Evolutionary conservation across 2,888 invertebrate species (phyloP), one percentile per base, ranked within the genome.

Genomic region (Scaptomyza tumidula): DNA sequence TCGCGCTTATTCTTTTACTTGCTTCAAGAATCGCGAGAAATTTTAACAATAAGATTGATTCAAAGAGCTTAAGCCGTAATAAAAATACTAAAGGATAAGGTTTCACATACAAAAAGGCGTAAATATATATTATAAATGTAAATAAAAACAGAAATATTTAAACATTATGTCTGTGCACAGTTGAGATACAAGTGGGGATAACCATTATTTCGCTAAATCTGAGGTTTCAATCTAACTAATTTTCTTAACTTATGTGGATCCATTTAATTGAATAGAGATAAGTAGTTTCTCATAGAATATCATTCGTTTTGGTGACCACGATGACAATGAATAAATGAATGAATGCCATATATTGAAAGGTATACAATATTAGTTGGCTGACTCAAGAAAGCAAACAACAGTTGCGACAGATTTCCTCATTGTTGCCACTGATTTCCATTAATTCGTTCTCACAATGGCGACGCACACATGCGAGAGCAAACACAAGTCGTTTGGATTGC

Each of bases 141-240:
- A 63, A 44, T 39, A 41, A 16, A 46, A 49, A 45, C 29, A 3
- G 7, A 27, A 44, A 13, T 27, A 13, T 1, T 19, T 5, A 56
- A 50, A 14, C 6, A 11, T 37, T 45, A 53, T 19, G 52, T 59
- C 52, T 67, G 76, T 71, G 79, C 79, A 75, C 75, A 75, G n/a
- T 67, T 71, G 75, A 64, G 63, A 52, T 29, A 11, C 10, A 45
- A 24, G 13, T 49, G 55, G 52, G 58, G 35, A 45, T 16, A 41
- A 9, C 29, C 14, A 19, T 24, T 7, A 13, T 4, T 19, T 6
- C n/a, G 6, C 0, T n/a, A 37, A n/a, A 1, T 13, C 9, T 2
- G 6, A 6, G 37, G n/a, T 6, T 37, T 37, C n/a, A 37, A n/a
- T n/a, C 37, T 7, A 0, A n/a, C 5, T 27, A 14, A 14, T 13